These are phyloP conservation scores for Pluvianellus socialis DNA, from an alignment of 2,113 vertebrate genomes.

Conservation along the genomic window DNA sequence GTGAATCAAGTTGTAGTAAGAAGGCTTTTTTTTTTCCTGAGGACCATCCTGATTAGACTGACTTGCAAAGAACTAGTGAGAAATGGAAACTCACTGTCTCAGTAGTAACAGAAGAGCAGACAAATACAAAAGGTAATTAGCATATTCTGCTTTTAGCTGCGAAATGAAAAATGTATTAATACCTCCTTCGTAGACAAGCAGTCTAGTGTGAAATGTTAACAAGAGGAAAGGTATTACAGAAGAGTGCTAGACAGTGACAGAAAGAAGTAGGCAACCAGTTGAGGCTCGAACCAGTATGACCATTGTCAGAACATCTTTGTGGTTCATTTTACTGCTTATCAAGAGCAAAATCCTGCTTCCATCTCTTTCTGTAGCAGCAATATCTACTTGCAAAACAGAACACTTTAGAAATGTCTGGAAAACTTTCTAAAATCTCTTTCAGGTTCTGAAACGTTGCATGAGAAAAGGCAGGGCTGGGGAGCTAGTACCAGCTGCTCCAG, in stretches of 20 bases:
- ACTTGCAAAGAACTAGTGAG: slow-evolving; percentile 19
- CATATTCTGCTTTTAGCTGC: not conserved
- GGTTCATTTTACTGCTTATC: not conserved
- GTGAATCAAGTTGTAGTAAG: slow-evolving; percentile 17
- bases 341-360: not conserved
- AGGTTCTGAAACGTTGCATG: not conserved
- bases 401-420: not conserved
- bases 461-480: not conserved
- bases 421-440: not conserved
- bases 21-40: not conserved
- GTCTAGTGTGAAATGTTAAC: not conserved
- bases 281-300: not conserved
- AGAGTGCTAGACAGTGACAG: not conserved
- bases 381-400: not conserved
- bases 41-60: not conserved
- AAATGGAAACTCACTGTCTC: not conserved
- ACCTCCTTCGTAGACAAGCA: not conserved
- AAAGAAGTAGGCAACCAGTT: not conserved
- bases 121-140: not conserved
- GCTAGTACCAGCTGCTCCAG: not conserved
- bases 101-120: not conserved
- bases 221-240: not conserved
- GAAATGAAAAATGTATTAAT: not conserved
- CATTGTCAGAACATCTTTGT: not conserved
- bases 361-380: not conserved